Percentiles rank a stretch among this genome's conserved stretches.
These are phyloP conservation scores for Whitmania pigra DNA, from an alignment of 1,140 invertebrate species.

Conservation along the genomic window DNA sequence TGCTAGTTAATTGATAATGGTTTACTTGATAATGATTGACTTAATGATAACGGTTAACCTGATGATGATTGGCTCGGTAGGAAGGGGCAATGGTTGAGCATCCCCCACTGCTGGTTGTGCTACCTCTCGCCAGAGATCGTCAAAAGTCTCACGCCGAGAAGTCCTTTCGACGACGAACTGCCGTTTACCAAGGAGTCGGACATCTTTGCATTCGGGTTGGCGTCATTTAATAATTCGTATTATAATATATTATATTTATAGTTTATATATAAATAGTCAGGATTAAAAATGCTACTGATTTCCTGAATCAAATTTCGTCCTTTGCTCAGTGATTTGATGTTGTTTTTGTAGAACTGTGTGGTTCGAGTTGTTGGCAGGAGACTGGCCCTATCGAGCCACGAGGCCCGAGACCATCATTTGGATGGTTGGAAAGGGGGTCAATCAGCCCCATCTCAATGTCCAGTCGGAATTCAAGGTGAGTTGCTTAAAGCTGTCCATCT, in stretches of 20 bases:
- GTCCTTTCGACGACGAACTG: slow-evolving; percentile 53
- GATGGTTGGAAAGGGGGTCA: slow-evolving; percentile 92
- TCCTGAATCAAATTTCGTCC: no score
- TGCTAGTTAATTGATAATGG: slow-evolving; percentile 60
- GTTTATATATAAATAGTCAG: no score
- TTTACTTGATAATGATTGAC: no score
- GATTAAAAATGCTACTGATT: no score
- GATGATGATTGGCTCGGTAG: no score
- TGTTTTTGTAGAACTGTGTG: slow-evolving; percentile 69
- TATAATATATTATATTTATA: slow-evolving; percentile 1
- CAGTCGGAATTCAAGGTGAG: slow-evolving; percentile 89
- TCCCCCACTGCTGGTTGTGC: slow-evolving; percentile 91
- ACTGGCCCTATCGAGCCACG: slow-evolving; percentile 82
- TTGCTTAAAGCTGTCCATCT: not conserved
- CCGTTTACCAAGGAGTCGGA: slow-evolving; percentile 83
- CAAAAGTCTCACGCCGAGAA: slow-evolving; percentile 49
- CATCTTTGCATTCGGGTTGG: slow-evolving; percentile 91
- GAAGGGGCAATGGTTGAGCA: slow-evolving; percentile 65
- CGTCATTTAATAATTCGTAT: slow-evolving; percentile 20
- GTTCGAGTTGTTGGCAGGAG: slow-evolving; percentile 91
- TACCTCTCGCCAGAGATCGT: slow-evolving; percentile 93
- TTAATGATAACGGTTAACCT: no score
- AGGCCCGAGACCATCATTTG: slow-evolving; percentile 90
- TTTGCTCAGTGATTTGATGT: no score
- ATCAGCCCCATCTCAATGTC: slow-evolving; percentile 82